Base-by-base conservation (phyloP, 2,888 invertebrate species). In the Tipula helvola region DNA sequence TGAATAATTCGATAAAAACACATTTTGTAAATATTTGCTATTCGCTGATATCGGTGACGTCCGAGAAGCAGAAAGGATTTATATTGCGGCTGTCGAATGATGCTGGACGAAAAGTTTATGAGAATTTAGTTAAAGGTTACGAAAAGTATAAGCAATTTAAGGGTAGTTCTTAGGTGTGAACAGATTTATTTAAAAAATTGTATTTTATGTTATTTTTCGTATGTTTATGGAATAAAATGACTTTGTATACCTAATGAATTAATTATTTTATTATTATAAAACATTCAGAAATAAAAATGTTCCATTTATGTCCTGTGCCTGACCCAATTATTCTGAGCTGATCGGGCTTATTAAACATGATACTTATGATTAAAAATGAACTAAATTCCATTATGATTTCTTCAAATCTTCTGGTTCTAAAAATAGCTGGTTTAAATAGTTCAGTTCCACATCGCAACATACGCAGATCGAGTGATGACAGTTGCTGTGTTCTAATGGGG, bases 141-240 rank as follows among this genome's bases (percentile, higher is more conserved):
- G 89, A 90, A 87, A 91, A 91, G 87, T 90, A 91, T 87, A 90
- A 90, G 88, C 91, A 91, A 86, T 91, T 91, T 88, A 90, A 90
- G 44, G 91, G 91, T 86, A 91, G 84, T 39, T 84, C 84, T 5
- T 84, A 84, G 39, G 28, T 71, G 28, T 28, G 71, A 28, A 71
- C 10, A 71, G 28, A 28, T 71, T 71, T 39, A 39, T 7, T 39
- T 0, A 7, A 39, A 39, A 39, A 39, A 39, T 28, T 71, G 18
- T 71, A 28, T 28, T 12, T 28, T 28, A 28, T 28, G 1, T 28
- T 28, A 28, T 71, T 71, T 71, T 52, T 71, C 28, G 10, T 71
- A 71, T 12, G 28, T 0, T 7, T 28, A 10, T 57, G 52, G 52
- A 52, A 52, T 52, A 52, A 52, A 52, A 52, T 12, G 47, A 28